Evolutionary conservation across 2,797 vertebrate genomes (phyloP).

Genomic region (Eulemur mongoz): DNA sequence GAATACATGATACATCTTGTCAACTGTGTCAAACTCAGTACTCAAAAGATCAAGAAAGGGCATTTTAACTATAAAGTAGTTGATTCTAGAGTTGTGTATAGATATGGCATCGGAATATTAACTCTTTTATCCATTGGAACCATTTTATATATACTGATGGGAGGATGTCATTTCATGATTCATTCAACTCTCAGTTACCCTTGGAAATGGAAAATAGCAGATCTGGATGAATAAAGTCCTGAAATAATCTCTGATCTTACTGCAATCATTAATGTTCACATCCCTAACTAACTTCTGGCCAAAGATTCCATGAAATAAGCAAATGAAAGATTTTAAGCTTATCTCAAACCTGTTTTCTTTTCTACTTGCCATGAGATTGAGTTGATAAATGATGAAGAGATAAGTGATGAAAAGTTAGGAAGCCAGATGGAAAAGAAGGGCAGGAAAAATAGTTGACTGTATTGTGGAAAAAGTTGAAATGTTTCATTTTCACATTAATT

Average conservation of each 20-base stretch:
- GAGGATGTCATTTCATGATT: conserved; percentile 54
- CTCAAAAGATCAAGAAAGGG: neutral
- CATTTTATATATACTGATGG: conserved; percentile 53
- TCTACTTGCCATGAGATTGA: neutral
- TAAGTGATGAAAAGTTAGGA: neutral
- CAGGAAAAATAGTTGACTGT: neutral
- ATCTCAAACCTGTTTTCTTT: neutral
- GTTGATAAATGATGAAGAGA: neutral
- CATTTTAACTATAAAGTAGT: conserved; percentile 24
- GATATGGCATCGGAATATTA: conserved; percentile 38
- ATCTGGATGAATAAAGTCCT: neutral
- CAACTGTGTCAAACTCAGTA: neutral
- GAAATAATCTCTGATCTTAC: neutral
- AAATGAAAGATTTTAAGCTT: conserved; percentile 19
- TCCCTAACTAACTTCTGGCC: neutral
- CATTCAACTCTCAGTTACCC: conserved; percentile 71
- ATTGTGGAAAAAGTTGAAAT: neutral
- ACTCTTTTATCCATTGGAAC: conserved; percentile 49
- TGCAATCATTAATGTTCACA: neutral
- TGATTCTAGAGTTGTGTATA: conserved; percentile 18
- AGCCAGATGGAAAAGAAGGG: neutral
- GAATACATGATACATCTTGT: neutral
- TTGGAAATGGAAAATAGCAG: conserved; percentile 53
- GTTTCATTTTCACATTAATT: neutral
- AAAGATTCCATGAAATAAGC: neutral